Evolutionary conservation across 2,888 invertebrate genomes (phyloP).

Genomic region (Tenthredo amoena): DNA sequence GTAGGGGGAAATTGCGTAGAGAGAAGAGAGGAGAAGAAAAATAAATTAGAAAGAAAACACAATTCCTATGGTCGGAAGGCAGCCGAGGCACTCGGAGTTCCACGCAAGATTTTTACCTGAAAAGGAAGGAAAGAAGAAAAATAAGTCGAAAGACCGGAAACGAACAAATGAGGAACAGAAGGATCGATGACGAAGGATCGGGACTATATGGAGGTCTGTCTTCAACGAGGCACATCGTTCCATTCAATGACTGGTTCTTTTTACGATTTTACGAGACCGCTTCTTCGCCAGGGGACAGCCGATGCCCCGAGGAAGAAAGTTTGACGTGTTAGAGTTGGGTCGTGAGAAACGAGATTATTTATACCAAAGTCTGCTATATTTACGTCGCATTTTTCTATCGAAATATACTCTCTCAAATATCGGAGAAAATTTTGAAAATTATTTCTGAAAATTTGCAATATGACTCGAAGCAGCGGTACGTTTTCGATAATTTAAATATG

Average conservation of each 20-base stretch:
- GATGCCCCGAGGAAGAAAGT: background rate
- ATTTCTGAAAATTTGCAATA: background rate
- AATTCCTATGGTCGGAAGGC: background rate
- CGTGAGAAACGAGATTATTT: background rate
- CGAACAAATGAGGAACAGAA: background rate
- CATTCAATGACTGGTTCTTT: conserved; percentile 22
- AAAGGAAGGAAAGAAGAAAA: background rate
- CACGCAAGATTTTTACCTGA: background rate
- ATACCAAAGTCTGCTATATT: background rate
- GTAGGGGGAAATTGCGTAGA: background rate
- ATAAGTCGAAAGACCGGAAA: background rate
- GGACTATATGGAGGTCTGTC: background rate
- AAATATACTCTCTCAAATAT: background rate
- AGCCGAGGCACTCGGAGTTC: background rate
- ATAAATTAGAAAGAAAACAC: background rate
- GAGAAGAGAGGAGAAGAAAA: background rate
- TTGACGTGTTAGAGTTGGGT: background rate
- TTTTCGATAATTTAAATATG: background rate
- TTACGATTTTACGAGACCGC: conserved; percentile 7
- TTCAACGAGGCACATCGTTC: conserved; percentile 9
- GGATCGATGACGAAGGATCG: background rate
- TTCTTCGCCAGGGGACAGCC: background rate
- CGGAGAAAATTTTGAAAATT: background rate
- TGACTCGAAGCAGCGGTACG: background rate
- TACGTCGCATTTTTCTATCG: background rate